Evolutionary conservation across 2,888 invertebrate species (phyloP), one percentile per base, ranked within the genome.

Genomic region (Drosophila yooni): DNA sequence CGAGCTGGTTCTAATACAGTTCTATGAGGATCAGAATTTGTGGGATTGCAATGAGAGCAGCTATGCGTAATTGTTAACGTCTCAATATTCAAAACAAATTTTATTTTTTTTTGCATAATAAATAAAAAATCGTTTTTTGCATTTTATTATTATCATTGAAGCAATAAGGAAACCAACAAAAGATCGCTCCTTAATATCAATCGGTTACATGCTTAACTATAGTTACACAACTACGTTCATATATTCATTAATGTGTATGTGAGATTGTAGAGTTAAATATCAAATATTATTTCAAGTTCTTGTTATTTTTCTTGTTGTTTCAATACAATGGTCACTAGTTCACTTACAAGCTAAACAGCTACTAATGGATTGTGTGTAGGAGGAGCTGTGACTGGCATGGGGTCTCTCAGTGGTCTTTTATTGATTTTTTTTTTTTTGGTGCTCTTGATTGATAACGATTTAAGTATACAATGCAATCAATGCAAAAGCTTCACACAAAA

Each of bases 1-100:
- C 79, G 95, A 95, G 86, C 87, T 95, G 54, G 94, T 95, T 2
- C 90, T 95, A 43, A 94, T 95, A 50, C 95, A 95, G 82, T 95
- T 95, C 75, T 94, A 94, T 61, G 93, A 94, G 58, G 92, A 91
- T 52, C 83, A 81, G 25, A 82, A 83, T 48, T 62, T 92, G 40
- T 90, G 87, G 90, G 85, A 89, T 33, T 92, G 92, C 59, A 69
- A 75, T n/a, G 78, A 79, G 21, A 86, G 76, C 56, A 74, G 63
- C 38, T 82, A 83, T 43, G 82, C 89, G 4, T 87, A 75, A 59
- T 21, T 27, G 11, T n/a, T 3, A 33, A 48, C 21, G 54, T 21
- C 40, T 38, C 3, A 40, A 40, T 60, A 53, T n/a, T 13, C 15
- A 3, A 51, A 6, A 3, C 7, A 7, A 18, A 13, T 1, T 1